Percentiles rank a stretch among this genome's conserved stretches.
phyloP scores from a whole-genome alignment of 2,113 vertebrate species.

The Muntiacus muntjak region DNA sequence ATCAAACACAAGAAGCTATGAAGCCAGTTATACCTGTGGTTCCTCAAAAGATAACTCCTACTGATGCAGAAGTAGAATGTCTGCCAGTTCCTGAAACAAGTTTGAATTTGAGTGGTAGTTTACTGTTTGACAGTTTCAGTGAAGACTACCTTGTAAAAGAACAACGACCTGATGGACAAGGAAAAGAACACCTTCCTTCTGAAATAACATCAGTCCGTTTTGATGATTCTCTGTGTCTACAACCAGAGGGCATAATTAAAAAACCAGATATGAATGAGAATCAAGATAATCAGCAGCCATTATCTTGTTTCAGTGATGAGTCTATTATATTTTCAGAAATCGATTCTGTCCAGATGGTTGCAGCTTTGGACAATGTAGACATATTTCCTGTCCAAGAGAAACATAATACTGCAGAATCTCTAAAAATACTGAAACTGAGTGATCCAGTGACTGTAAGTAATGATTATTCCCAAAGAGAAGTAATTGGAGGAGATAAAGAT shows the following conservation, averaged over 20 bases:
- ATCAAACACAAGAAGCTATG: conserved; percentile 82
- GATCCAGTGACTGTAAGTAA: background rate
- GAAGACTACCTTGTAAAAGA: conserved; percentile 76
- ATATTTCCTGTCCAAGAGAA: conserved; percentile 24
- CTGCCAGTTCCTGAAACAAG: conserved; percentile 77
- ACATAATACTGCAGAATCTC: background rate
- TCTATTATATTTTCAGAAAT: conserved; percentile 89
- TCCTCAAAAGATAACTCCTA: conserved; percentile 37
- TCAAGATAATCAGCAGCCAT: conserved; percentile 25
- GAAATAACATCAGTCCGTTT: conserved; percentile 26
- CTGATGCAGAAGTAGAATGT: conserved; percentile 54
- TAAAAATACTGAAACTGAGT: conserved; percentile 32
- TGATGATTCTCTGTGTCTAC: background rate
- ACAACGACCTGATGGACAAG: conserved; percentile 43
- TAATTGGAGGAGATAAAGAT: conserved; percentile 20
- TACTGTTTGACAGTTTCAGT: conserved; percentile 92
- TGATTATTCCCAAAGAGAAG: background rate
- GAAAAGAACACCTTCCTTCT: conserved; percentile 42
- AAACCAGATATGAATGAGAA: conserved; percentile 7
- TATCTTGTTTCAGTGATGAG: conserved; percentile 43
- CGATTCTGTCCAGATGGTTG: conserved; percentile 84
- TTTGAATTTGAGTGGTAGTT: conserved; percentile 89
- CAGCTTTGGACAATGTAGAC: conserved; percentile 76
- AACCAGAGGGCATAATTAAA: background rate
- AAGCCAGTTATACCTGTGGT: conserved; percentile 30